Evolutionary conservation across 1,140 invertebrate species (phyloP).

Genomic region (Drosophila punjabiensis): DNA sequence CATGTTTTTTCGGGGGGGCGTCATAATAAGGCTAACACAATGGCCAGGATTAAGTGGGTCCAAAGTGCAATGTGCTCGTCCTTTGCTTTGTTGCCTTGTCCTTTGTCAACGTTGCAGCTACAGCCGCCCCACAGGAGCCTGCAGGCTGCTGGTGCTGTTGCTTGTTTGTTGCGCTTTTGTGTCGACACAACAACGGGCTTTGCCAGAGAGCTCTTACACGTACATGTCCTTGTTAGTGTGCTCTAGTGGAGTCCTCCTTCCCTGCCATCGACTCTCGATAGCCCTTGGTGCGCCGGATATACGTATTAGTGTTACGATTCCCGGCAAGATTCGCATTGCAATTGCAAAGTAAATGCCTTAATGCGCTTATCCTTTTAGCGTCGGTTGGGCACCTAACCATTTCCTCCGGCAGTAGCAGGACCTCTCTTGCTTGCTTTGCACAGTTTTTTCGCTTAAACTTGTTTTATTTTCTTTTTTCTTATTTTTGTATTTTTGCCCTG

Average conservation of each 20-base stretch:
- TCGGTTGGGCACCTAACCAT: slow-evolving; percentile 52
- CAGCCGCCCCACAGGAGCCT: slow-evolving; percentile 25
- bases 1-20: slow-evolving; percentile 36
- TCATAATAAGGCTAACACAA: slow-evolving; percentile 79
- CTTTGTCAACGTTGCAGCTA: slow-evolving; percentile 65
- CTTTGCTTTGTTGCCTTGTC: slow-evolving; percentile 39
- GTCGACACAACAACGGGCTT: slow-evolving; percentile 46
- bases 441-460: slow-evolving; percentile 4
- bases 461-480: slow-evolving; percentile 1
- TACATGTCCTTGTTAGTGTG: slow-evolving; percentile 55
- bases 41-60: slow-evolving; percentile 76
- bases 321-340: slow-evolving; percentile 59
- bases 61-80: slow-evolving; percentile 58
- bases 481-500: slow-evolving; percentile 15
- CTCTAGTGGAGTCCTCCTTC: slow-evolving; percentile 44
- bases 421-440: neutral
- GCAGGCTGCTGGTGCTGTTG: slow-evolving; percentile 42
- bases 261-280: slow-evolving; percentile 40
- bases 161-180: slow-evolving; percentile 79
- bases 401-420: neutral
- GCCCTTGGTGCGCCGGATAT: slow-evolving; percentile 8
- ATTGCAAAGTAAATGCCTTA: slow-evolving; percentile 79
- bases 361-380: slow-evolving; percentile 82
- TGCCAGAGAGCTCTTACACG: slow-evolving; percentile 15
- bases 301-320: slow-evolving; percentile 64